These are phyloP conservation scores for Chrysina gloriosa DNA, from an alignment of 2,888 invertebrate genomes.

Conservation along the genomic window DNA sequence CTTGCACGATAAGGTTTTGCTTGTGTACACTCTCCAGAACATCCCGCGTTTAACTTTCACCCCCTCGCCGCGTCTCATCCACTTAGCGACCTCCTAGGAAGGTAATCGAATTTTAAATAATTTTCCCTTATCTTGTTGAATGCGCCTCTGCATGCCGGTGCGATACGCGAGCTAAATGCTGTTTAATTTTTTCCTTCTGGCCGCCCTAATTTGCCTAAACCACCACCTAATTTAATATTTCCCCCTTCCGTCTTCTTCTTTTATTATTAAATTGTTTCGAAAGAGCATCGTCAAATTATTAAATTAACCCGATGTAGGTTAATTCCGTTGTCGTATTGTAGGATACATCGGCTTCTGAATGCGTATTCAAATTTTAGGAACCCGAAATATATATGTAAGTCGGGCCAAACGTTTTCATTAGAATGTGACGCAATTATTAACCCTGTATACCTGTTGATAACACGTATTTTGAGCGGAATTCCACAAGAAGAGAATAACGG, in stretches of 20 bases:
- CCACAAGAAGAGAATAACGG: slow-evolving; percentile 7
- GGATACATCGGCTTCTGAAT: not conserved
- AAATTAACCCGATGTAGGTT: no score
- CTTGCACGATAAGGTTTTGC: slow-evolving; percentile 18
- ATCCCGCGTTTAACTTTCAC: slow-evolving; percentile 4
- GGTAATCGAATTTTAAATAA: slow-evolving; percentile 27
- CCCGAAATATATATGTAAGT: no score
- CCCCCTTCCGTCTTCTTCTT: no score
- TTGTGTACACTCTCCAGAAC: slow-evolving; percentile 10
- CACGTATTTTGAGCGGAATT: slow-evolving; percentile 20
- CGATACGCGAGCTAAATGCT: not conserved
- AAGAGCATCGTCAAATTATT: no score
- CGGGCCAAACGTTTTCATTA: slow-evolving; percentile 15
- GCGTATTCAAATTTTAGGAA: not conserved
- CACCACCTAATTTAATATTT: no score
- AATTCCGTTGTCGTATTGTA: no score
- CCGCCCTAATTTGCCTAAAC: no score
- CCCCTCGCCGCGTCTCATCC: not conserved
- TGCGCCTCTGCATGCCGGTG: not conserved
- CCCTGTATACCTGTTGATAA: slow-evolving; percentile 24
- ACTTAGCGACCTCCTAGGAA: not conserved
- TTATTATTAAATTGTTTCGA: no score
- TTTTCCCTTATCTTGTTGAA: slow-evolving; percentile 8
- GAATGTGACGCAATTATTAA: slow-evolving; percentile 21
- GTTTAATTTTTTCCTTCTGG: no score